Conservation (phyloP, 2,888 invertebrate genomes). For the Tinea pellionella region DNA sequence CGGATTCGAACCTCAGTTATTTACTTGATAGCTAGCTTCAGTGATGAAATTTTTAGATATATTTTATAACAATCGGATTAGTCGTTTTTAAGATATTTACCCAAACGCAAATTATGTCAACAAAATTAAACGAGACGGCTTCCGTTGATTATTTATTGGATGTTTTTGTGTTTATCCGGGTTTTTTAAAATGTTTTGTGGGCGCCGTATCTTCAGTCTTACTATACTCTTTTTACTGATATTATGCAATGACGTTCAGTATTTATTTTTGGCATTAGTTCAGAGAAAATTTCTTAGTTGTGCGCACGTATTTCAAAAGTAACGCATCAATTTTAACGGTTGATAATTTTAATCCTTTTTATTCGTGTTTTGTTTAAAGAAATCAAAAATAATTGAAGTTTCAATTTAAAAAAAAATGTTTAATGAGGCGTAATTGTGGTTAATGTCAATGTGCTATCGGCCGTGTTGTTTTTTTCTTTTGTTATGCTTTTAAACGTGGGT, state of each 20-base stretch:
- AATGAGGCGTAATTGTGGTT: not conserved
- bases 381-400: not conserved
- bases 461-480: constrained; percentile 6
- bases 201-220: too few species aligned
- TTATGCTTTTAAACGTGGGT: constrained; percentile 13
- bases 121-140: too few species aligned
- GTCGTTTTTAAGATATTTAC: too few species aligned
- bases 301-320: constrained; percentile 28
- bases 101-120: too few species aligned
- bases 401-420: not conserved
- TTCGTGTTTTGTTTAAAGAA: not conserved
- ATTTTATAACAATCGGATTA: too few species aligned
- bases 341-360: not conserved
- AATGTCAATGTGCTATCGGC: not conserved
- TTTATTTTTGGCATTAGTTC: constrained; percentile 64
- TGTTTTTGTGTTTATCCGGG: not conserved
- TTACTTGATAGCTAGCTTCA: too few species aligned
- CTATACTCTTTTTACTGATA: constrained; percentile 16
- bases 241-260: constrained; percentile 56
- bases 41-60: too few species aligned
- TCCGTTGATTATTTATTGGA: too few species aligned
- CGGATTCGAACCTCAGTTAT: too few species aligned
- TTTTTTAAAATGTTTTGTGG: not conserved
- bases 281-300: constrained; percentile 41
- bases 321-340: not conserved